Evolutionary conservation across 2,888 invertebrate species (phyloP), one percentile per base, ranked within the genome.

Genomic region (Latheticus oryzae): DNA sequence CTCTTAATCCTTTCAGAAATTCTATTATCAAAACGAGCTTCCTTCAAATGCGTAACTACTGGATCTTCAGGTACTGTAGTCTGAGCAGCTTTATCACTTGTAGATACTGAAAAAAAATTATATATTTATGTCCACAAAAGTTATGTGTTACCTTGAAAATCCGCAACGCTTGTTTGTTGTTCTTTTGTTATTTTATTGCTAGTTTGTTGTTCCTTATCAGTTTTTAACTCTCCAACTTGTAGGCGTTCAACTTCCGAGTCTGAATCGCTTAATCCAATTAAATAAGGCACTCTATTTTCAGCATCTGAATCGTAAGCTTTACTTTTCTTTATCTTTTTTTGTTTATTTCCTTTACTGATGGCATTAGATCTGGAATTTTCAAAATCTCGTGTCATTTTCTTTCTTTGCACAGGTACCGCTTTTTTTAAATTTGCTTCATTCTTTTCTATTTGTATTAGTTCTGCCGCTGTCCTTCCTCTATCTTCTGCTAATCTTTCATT

Each of bases 311-410:
- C 42, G 9, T 40, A 56, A 17, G 40, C 32, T 11, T 47, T 23
- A 15, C 4, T 9, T 19, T 35, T 53, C 23, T 59, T 64, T 24
- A 62, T 63, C 40, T 60, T 61, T 4, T 50, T 61, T 28, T 65
- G 58, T 32, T 47, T 38, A n/a, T 13, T 42, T 43, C 56, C 54
- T 12, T 28, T 50, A n/a, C 5, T 13, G 2, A 69, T 60, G 73
- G 80, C 72, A 4, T 73, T 64, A 3, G 82, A 75, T 45, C 83
- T 70, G 1, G 76, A 61, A 68, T 82, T 79, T 71, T 83, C 83
- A 8, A 80, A 66, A 53, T 80, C 79, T 58, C 82, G 72, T 11
- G 76, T 76, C 17, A 73, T 45, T 47, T 73, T 74, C 60, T 69
- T 75, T 7, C 70, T 70, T 51, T 77, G 71, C 4, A 62, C 32